Conservation (phyloP, 2,113 vertebrate genomes). For the Apeltes quadracus region DNA sequence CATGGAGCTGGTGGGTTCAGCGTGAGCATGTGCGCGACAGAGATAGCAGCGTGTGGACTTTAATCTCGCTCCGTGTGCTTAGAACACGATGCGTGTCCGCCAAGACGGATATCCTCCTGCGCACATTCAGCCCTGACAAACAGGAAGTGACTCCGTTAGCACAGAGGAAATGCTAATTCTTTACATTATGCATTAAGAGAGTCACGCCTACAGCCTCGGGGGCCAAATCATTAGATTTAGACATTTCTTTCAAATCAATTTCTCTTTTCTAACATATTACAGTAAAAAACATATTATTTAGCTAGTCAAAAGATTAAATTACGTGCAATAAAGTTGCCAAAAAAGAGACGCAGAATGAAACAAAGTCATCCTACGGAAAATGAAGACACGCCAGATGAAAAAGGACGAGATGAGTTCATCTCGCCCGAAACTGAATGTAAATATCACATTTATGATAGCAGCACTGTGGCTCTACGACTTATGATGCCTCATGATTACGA, state of each 20-base stretch:
- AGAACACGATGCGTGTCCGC: constrained; percentile 41
- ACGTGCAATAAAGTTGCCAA: neutral
- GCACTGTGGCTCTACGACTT: neutral
- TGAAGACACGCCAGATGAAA: neutral
- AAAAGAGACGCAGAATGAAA: neutral
- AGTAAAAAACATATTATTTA: neutral
- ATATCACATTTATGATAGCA: no score
- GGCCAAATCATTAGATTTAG: neutral
- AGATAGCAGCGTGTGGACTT: constrained; percentile 30
- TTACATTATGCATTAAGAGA: neutral
- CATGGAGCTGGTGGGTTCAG: neutral
- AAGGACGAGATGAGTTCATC: constrained; percentile 16
- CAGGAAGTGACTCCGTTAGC: neutral
- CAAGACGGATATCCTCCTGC: constrained; percentile 35
- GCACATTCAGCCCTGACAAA: neutral
- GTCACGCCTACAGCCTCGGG: neutral
- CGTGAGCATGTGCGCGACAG: neutral
- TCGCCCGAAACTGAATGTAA: neutral
- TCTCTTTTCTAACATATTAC: neutral
- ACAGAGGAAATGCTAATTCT: neutral
- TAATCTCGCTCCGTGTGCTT: constrained; percentile 40
- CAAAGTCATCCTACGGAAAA: neutral
- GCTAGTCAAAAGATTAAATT: neutral
- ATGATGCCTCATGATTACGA: neutral
- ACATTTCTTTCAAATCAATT: neutral